Evolutionary conservation across 2,888 invertebrate species (phyloP).

Genomic region (Aromia moschata): DNA sequence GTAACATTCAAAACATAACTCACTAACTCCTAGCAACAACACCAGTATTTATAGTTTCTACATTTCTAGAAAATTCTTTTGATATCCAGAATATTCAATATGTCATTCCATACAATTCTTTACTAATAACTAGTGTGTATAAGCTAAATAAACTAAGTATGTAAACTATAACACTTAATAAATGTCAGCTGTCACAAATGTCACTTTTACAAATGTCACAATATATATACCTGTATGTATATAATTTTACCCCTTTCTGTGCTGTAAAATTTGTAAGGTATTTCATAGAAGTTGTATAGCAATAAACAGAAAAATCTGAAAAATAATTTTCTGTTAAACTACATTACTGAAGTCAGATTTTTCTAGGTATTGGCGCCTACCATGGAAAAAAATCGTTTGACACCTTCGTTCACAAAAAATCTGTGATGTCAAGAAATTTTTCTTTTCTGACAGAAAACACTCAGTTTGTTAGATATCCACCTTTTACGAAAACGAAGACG

Average conservation of each 20-base stretch:
- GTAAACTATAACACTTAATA: too few relatives aligned
- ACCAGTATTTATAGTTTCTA: too few relatives aligned
- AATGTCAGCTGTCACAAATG: too few relatives aligned
- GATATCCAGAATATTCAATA: too few relatives aligned
- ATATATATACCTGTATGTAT: background rate
- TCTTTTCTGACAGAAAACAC: constrained; percentile 75
- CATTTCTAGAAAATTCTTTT: too few relatives aligned
- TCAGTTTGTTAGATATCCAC: constrained; percentile 81
- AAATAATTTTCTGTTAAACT: background rate
- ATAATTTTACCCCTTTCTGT: background rate
- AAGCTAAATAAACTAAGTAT: too few relatives aligned
- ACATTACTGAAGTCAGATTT: too few relatives aligned
- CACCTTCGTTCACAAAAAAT: constrained; percentile 93
- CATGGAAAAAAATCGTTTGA: constrained; percentile 92
- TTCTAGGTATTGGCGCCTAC: constrained; percentile 86
- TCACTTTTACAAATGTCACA: too few relatives aligned
- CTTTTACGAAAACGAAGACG: constrained; percentile 79
- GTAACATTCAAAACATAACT: too few relatives aligned
- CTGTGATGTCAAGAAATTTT: constrained; percentile 77
- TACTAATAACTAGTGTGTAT: too few relatives aligned
- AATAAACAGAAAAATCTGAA: background rate
- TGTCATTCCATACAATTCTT: too few relatives aligned
- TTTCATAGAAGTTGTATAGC: background rate
- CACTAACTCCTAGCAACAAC: too few relatives aligned
- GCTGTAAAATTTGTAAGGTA: background rate